A percentile compares a stretch with the other conserved stretches of the same genome.
These are phyloP conservation scores for Galerucella nymphaeae DNA, from an alignment of 2,888 invertebrate genomes.

Conservation along the genomic window DNA sequence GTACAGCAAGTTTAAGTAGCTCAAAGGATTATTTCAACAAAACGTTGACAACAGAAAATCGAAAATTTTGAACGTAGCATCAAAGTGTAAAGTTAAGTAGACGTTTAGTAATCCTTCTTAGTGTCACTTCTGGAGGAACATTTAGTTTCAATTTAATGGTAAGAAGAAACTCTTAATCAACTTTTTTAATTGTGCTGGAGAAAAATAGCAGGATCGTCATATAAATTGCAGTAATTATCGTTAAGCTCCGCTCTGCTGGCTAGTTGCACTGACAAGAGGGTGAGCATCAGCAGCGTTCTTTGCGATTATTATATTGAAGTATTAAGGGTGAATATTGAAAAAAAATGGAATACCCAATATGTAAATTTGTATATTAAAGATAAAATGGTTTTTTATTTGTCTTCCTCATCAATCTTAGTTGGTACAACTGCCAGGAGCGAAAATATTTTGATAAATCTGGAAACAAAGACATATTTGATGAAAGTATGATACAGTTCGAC, in stretches of 20 bases:
- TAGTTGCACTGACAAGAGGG: conserved; percentile 17
- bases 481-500: no score
- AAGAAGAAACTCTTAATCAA: conserved; percentile 55
- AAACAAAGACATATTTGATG: no score
- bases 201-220: conserved; percentile 47
- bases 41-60: background rate
- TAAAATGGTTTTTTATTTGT: no score
- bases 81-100: background rate
- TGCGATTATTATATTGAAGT: background rate
- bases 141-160: conserved; percentile 22
- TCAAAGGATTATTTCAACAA: no score
- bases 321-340: background rate
- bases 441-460: no score
- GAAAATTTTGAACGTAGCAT: background rate
- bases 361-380: no score
- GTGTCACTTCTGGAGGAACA: conserved; percentile 15
- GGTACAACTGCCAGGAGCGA: no score
- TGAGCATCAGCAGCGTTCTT: background rate
- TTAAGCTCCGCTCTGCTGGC: conserved; percentile 43
- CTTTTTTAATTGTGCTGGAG: conserved; percentile 44
- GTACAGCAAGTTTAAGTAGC: no score
- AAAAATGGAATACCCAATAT: no score
- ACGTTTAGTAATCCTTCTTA: conserved; percentile 18
- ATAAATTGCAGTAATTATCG: conserved; percentile 50
- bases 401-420: no score